Evolutionary conservation across 2,888 invertebrate species (phyloP).

Genomic region (Drosophila phalerata): DNA sequence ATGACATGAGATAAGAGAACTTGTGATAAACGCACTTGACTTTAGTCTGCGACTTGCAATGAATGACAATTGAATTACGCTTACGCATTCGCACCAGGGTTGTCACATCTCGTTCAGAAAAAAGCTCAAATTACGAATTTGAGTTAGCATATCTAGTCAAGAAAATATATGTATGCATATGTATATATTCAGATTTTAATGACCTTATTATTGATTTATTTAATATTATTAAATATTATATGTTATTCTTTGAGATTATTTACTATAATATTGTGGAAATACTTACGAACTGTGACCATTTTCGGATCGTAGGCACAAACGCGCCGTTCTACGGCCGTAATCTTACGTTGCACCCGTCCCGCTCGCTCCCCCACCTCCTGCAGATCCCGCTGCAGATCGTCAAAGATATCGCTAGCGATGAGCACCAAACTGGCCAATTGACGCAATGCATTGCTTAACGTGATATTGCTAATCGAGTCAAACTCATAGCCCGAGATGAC

Average conservation of each 20-base stretch:
- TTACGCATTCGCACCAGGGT: slow-evolving; percentile 8
- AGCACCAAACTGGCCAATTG: slow-evolving; percentile 94
- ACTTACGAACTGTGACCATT: slow-evolving; percentile 97
- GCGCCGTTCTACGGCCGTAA: slow-evolving; percentile 90
- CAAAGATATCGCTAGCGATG: slow-evolving; percentile 94
- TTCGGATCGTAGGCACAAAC: slow-evolving; percentile 93
- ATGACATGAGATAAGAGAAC: slow-evolving; percentile 65
- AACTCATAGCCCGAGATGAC: slow-evolving; percentile 90
- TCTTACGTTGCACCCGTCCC: slow-evolving; percentile 89
- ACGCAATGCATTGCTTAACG: slow-evolving; percentile 92
- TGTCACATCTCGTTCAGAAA: background rate
- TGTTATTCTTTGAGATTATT: too few relatives aligned
- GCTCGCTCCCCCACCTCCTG: slow-evolving; percentile 91
- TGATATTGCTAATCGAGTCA: slow-evolving; percentile 94
- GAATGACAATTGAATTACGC: slow-evolving; percentile 58
- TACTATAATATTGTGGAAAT: slow-evolving; percentile 19
- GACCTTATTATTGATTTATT: too few relatives aligned
- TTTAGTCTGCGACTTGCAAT: slow-evolving; percentile 54
- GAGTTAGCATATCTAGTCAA: too few relatives aligned
- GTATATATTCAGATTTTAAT: too few relatives aligned
- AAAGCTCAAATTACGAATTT: background rate
- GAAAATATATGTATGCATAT: too few relatives aligned
- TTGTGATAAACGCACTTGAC: slow-evolving; percentile 72
- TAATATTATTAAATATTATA: too few relatives aligned
- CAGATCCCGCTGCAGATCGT: slow-evolving; percentile 91